phyloP scores from a whole-genome alignment of 2,888 invertebrate genomes.

The Campoletis raptor region DNA sequence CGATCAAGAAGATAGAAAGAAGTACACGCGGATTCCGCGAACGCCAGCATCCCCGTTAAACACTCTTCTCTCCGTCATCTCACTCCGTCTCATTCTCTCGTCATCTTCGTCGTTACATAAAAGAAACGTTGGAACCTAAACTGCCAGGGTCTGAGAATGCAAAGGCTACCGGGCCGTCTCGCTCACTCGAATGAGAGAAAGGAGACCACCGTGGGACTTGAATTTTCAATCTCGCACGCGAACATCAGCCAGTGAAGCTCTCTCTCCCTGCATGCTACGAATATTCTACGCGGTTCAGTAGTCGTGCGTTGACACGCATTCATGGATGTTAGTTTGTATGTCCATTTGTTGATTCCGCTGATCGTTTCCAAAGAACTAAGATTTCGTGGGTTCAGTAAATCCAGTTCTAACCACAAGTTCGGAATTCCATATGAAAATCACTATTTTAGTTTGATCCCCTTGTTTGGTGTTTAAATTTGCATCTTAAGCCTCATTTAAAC shows the following conservation, averaged over 20 bases:
- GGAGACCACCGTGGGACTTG: conserved; percentile 77
- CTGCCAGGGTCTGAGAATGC: conserved; percentile 80
- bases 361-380: neutral
- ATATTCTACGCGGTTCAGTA: conserved; percentile 5
- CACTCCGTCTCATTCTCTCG: conserved; percentile 25
- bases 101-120: conserved; percentile 78
- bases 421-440: neutral
- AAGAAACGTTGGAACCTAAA: conserved; percentile 77
- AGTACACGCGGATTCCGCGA: conserved; percentile 77
- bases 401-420: neutral
- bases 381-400: neutral
- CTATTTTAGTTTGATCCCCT: neutral
- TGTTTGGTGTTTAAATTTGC: neutral
- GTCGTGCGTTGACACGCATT: neutral
- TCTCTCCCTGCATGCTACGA: neutral
- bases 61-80: conserved; percentile 21
- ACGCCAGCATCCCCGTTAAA: conserved; percentile 61
- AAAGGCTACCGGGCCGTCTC: conserved; percentile 70
- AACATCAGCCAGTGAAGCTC: conserved; percentile 67
- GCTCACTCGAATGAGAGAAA: conserved; percentile 50
- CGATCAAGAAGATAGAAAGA: conserved; percentile 37
- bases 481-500: neutral
- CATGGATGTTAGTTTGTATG: neutral
- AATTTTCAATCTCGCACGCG: conserved; percentile 79
- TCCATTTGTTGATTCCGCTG: neutral